Evolutionary conservation across 2,113 vertebrate genomes (phyloP).

Genomic region (Varanus salvator): DNA sequence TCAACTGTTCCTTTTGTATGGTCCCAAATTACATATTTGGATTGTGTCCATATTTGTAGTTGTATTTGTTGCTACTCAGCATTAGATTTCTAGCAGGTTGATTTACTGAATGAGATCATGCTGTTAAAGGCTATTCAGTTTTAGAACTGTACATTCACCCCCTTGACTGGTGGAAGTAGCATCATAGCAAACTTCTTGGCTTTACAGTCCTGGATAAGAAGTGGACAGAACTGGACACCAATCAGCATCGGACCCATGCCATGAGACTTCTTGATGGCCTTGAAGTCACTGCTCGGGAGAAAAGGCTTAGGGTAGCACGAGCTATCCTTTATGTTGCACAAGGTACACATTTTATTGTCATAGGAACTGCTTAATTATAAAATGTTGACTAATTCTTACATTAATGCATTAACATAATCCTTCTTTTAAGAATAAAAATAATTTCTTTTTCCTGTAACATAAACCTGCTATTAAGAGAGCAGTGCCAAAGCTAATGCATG

Average conservation of each 20-base stretch:
- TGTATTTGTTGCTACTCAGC: accelerated
- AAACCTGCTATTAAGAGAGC: background rate
- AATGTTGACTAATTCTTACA: background rate
- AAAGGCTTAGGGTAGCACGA: constrained; percentile 88
- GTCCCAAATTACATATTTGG: background rate
- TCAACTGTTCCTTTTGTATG: too few relatives aligned
- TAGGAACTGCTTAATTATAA: background rate
- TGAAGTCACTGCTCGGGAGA: constrained; percentile 92
- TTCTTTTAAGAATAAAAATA: background rate
- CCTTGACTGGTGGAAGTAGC: background rate
- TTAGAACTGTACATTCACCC: background rate
- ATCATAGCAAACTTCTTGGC: constrained; percentile 29
- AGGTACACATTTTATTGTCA: constrained; percentile 73
- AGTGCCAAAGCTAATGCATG: accelerated
- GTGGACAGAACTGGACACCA: constrained; percentile 89
- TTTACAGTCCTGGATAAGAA: constrained; percentile 86
- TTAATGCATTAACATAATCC: background rate
- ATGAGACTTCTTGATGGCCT: constrained; percentile 94
- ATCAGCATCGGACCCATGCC: constrained; percentile 90
- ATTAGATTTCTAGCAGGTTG: background rate
- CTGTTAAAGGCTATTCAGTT: background rate
- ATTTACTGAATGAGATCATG: too few relatives aligned
- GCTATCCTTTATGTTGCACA: constrained; percentile 97
- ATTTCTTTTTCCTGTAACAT: background rate
- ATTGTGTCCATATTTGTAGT: background rate